Conservation (phyloP, 2,888 invertebrate genomes). For the Dichetophora obliterata region DNA sequence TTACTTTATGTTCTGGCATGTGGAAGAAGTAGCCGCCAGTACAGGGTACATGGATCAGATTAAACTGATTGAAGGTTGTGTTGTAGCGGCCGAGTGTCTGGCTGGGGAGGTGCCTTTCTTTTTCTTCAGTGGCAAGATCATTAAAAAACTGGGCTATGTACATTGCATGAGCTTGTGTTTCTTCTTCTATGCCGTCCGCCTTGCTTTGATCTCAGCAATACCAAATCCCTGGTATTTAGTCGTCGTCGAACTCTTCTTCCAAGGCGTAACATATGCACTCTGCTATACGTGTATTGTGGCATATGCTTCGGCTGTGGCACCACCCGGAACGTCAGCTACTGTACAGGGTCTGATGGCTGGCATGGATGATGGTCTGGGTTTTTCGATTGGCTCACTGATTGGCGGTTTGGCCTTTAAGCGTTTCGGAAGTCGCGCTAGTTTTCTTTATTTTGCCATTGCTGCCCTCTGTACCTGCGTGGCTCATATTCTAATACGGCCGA, state of each 20-base stretch:
- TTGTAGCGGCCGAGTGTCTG: conserved; percentile 83
- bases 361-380: conserved; percentile 89
- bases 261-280: conserved; percentile 89
- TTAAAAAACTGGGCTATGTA: conserved; percentile 84
- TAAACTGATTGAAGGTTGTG: conserved; percentile 84
- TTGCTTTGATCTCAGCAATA: conserved; percentile 82
- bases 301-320: conserved; percentile 77
- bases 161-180: conserved; percentile 84
- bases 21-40: conserved; percentile 80
- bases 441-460: conserved; percentile 70
- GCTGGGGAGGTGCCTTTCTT: conserved; percentile 85
- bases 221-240: conserved; percentile 87
- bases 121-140: conserved; percentile 79
- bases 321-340: conserved; percentile 84
- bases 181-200: conserved; percentile 80
- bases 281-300: conserved; percentile 86
- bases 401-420: conserved; percentile 79
- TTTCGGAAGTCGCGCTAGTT: conserved; percentile 74
- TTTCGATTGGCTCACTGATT: conserved; percentile 80
- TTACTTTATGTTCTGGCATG: conserved; percentile 86
- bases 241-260: conserved; percentile 83
- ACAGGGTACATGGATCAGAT: conserved; percentile 77
- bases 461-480: conserved; percentile 66
- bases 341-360: conserved; percentile 89
- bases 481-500: conserved; percentile 65